Evolutionary conservation across 1,140 invertebrate species (phyloP).

Genomic region (Nixonia krombeini): DNA sequence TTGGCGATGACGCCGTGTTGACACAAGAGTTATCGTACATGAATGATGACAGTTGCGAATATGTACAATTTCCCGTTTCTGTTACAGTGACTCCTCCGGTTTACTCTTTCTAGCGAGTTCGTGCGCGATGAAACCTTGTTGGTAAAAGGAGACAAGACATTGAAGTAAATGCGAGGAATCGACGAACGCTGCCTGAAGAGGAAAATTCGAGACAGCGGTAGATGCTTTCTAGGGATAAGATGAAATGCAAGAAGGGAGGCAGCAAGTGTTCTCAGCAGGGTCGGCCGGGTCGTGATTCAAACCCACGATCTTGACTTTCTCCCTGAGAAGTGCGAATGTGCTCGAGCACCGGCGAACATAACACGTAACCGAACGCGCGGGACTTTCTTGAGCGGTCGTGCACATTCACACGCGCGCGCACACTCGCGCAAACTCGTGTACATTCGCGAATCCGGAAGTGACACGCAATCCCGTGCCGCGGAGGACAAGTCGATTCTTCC

Average conservation of each 20-base stretch:
- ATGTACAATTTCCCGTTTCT: no score
- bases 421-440: no score
- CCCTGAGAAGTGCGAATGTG: constrained; percentile 28
- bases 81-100: no score
- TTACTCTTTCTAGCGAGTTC: no score
- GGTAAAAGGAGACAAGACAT: no score
- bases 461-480: neutral
- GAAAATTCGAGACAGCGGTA: constrained; percentile 9
- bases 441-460: constrained; percentile 28
- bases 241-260: constrained; percentile 15
- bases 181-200: neutral
- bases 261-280: constrained; percentile 20
- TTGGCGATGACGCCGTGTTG: no score
- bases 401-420: no score
- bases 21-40: no score
- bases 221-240: constrained; percentile 39
- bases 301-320: constrained; percentile 40
- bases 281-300: constrained; percentile 28
- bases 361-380: neutral
- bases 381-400: no score
- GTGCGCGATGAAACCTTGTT: no score
- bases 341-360: constrained; percentile 10
- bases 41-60: no score
- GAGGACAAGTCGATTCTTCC: no score
- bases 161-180: constrained; percentile 3